These are phyloP conservation scores for Corella eumyota DNA, from an alignment of 23 tunicate genomes.

Conservation along the genomic window DNA sequence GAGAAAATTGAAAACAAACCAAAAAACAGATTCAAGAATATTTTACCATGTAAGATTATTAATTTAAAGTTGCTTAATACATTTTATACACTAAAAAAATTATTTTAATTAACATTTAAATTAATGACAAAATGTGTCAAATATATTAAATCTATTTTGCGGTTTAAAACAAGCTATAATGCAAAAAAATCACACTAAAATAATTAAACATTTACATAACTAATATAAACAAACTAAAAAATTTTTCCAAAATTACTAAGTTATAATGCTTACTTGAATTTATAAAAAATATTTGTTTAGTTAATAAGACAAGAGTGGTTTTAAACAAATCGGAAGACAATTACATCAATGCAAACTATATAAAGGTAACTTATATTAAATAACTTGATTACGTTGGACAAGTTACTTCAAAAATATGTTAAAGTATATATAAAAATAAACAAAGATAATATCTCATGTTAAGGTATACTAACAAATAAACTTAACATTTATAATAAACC, in stretches of 20 bases:
- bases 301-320: slow-evolving; percentile 6
- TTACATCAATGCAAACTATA: slow-evolving; percentile 10
- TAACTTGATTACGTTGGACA: too few relatives aligned
- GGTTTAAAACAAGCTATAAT: too few relatives aligned
- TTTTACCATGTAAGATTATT: slow-evolving; percentile 15
- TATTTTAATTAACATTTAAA: background rate
- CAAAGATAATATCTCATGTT: too few relatives aligned
- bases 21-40: slow-evolving; percentile 21
- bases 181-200: slow-evolving; percentile 8
- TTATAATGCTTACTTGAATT: background rate
- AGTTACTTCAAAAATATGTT: too few relatives aligned
- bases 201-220: too few relatives aligned
- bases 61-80: too few relatives aligned
- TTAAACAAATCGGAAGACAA: background rate
- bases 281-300: slow-evolving; percentile 1
- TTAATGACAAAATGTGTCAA: too few relatives aligned
- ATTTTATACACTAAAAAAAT: background rate
- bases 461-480: too few relatives aligned
- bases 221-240: too few relatives aligned
- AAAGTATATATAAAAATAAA: too few relatives aligned
- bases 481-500: too few relatives aligned
- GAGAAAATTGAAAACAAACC: slow-evolving; percentile 1
- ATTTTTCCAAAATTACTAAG: too few relatives aligned
- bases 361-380: slow-evolving; percentile 2
- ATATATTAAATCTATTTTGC: background rate